Evolutionary conservation across 2,797 vertebrate genomes (phyloP), one percentile per base, ranked within the genome.

Genomic region (Novumbra hubbsi): DNA sequence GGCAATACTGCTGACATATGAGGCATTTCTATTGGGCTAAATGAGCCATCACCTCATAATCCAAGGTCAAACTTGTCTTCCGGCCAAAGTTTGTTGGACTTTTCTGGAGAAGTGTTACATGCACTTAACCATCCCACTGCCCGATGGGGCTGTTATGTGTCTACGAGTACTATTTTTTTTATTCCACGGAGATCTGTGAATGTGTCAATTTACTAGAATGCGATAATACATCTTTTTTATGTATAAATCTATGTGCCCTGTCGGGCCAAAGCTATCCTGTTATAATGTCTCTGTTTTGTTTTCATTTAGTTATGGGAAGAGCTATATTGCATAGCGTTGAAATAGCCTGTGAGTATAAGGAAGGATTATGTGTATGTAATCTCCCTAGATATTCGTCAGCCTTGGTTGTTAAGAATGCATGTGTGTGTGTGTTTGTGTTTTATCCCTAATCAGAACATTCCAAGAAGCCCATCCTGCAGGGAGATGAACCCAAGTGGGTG

Each of bases 361-460:
- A 78, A 83, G 86, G 86, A 87, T 89, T 83, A 88, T 81, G 78
- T 72, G 76, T 88, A 87, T 90, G 88, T 83, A 89, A 55, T 70
- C 85, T 90, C 78, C 8, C 81, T 79, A 87, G 86, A 85, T 87
- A 86, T 90, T 88, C 87, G 84, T 88, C 82, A 87, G 73, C 55
- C 4, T 3, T 57, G 17, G 19, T 11, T 21, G n/a, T n/a, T 11
- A 11, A 14, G 55, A 21, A 12, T 60, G 55, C 12, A 17, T 60
- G 55, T 60, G 21, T 60, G 55, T 21, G 12, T 60, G 77, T 83
- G 80, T 72, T 63, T 71, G 76, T 85, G 78, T 89, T n/a, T n/a
- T 86, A 89, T 88, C 82, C 81, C 77, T 81, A 80, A 60, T 65
- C 70, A 85, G 76, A 60, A 67, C 48, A 74, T 81, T 85, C 81